phyloP scores from a whole-genome alignment of 2,888 invertebrate species.

The Xestia ashworthii region DNA sequence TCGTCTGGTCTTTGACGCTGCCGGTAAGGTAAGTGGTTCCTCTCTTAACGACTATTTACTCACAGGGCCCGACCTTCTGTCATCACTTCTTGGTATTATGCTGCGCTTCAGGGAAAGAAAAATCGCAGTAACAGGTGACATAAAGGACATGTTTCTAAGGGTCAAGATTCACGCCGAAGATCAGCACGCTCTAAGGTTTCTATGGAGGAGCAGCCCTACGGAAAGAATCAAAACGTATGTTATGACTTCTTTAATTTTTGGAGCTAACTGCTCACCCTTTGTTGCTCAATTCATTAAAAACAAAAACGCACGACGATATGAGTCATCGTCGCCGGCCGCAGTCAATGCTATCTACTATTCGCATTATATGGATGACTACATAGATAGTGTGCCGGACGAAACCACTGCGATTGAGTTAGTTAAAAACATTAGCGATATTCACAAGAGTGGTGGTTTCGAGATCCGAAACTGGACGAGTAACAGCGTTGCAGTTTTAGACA shows the following conservation, averaged over 20 bases:
- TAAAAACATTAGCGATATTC: conserved; percentile 5
- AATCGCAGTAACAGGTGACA: conserved; percentile 2
- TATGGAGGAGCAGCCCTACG: too few relatives aligned
- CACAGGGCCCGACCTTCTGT: neutral
- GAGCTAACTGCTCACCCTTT: conserved; percentile 15
- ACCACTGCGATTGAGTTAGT: neutral
- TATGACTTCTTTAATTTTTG: conserved; percentile 7
- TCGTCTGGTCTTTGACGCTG: too few relatives aligned
- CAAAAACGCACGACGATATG: too few relatives aligned
- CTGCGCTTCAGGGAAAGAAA: neutral
- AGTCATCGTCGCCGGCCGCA: neutral
- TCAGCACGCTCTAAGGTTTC: too few relatives aligned
- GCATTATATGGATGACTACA: conserved; percentile 19
- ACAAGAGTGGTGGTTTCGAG: neutral
- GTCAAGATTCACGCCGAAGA: too few relatives aligned
- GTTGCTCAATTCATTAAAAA: conserved; percentile 4
- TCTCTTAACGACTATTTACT: too few relatives aligned
- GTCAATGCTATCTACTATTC: neutral
- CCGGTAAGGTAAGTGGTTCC: too few relatives aligned
- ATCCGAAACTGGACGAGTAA: too few relatives aligned
- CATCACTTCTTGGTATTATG: neutral
- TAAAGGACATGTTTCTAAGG: neutral
- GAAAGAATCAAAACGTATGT: neutral
- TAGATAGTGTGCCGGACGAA: conserved; percentile 12
- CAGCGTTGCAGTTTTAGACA: too few relatives aligned